Base-by-base conservation (phyloP, 92 coral and sea anemone species). In the Epizoanthus illoricatus region DNA sequence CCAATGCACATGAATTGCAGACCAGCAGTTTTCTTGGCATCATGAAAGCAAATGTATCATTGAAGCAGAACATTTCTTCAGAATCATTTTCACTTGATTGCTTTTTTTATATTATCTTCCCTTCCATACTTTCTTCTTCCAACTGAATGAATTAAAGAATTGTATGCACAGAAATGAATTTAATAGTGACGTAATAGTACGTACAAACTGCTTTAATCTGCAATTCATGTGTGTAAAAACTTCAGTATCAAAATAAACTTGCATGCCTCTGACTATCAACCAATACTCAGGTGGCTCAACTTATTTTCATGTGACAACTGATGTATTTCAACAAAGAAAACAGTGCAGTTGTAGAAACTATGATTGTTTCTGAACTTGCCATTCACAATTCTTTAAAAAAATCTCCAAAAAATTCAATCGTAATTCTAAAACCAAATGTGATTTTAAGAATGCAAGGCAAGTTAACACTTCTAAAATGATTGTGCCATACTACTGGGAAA, bases 221-320 rank as follows among this genome's bases (percentile, higher is more conserved):
- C 18, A 28, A 78, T 78, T 62, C 20, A 63, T 63, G 21, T 78
- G 71, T 78, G 71, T 47, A 7, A 5, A 78, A 19, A n/a, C 57
- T 62, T 57, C 15, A 78, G 15, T 45, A 43, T 63, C 60, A 68
- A 16, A 80, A 19, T 28, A 79, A 65, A 79, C 91, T 52, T 73
- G 54, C 83, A 84, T 88, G 88, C 91, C 91, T 84, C 88, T 74
- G 40, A 82, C 73, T 76, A 17, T 81, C 85, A 76, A 84, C 58
- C 88, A 43, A 61, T 71, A 67, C 40, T 71, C 88, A 73, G 82
- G 82, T 65, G 71, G 76, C 66, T 81, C 78, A 18, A 40, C 7
- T 47, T 41, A 28, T 20, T 18, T 57, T 39, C 4, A 54, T n/a
- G 19, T 36, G 24, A 79, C 91, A 88, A 65, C 88, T 66, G 72